Evolutionary conservation across 1,140 invertebrate genomes (phyloP), one percentile per base, ranked within the genome.

Genomic region (Parasteatoda tepidariorum): DNA sequence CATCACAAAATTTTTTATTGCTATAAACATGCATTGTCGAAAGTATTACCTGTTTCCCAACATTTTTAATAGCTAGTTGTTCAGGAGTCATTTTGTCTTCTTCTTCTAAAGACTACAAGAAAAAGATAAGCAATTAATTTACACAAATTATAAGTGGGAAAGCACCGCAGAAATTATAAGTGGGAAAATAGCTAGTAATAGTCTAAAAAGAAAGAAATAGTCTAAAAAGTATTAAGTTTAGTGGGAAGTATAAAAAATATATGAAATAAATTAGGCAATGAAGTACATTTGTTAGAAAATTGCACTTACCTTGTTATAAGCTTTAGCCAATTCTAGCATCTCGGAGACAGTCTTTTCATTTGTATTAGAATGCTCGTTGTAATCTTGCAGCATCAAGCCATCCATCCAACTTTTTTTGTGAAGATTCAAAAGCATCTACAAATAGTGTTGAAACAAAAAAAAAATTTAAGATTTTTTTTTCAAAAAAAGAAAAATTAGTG

Each of bases 381-480:
- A 99, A 90, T 99, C 96, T 68, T 96, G 93, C 62, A 99, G 90
- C 30, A 94, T 96, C 3, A 99, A 92, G 26, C 98, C 98, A 90
- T 99, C 98, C 92, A 98, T 98, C 98, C 98, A 99, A 1, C 96
- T 98, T 89, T 99, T 98, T 90, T 99, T 99, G 89, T 99, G 97
- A 62, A 99, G 91, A 91, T 99, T 99, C 33, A 99, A 90, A 54
- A 99, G 90, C 98, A 99, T 99, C 92, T 98, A 38, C 2, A 48
- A 78, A 34, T 62, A 48, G 18, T 7, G 18, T 48, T 7, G 7
- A 48, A 18, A 48, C 7, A 48, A 7, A 48, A 48, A 9, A 7
- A 48, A 48, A 18, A 48, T 48, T 48, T 48, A 18, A 18, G 18
- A 48, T 48, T 48, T 18, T 9, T 48, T 48, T 48, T 48, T 48